These are phyloP conservation scores for Mimas tiliae DNA, from an alignment of 2,888 invertebrate genomes.

Conservation along the genomic window DNA sequence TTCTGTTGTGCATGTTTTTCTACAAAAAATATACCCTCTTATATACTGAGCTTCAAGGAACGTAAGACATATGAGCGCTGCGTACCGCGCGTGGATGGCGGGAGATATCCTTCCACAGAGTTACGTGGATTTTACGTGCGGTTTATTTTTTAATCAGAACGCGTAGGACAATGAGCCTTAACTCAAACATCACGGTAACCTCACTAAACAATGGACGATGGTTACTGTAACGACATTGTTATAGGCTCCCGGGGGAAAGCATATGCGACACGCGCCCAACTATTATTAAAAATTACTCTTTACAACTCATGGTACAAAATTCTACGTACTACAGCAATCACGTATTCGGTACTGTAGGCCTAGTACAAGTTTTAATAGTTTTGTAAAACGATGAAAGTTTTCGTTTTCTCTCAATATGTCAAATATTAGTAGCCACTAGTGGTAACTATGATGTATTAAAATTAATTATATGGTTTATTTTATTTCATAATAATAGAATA, in stretches of 20 bases:
- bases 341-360: background rate
- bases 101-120: background rate
- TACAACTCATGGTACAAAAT: background rate
- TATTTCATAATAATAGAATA: no score
- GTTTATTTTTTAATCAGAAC: background rate
- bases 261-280: background rate
- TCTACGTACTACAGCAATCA: background rate
- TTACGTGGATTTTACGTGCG: slow-evolving; percentile 9
- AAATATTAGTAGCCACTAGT: no score
- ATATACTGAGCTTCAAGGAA: slow-evolving; percentile 54
- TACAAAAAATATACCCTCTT: slow-evolving; percentile 59
- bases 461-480: no score
- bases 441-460: no score
- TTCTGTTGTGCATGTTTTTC: slow-evolving; percentile 68
- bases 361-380: no score
- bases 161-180: background rate
- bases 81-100: slow-evolving; percentile 4
- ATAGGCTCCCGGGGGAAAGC: background rate
- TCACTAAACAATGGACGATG: background rate
- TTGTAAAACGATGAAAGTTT: no score
- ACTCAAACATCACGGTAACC: slow-evolving; percentile 3
- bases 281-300: background rate
- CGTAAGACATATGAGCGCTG: slow-evolving; percentile 42
- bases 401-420: no score
- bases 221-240: slow-evolving; percentile 2